Evolutionary conservation across 2,113 vertebrate genomes (phyloP), one percentile per base, ranked within the genome.

Genomic region (Labeo rohita): DNA sequence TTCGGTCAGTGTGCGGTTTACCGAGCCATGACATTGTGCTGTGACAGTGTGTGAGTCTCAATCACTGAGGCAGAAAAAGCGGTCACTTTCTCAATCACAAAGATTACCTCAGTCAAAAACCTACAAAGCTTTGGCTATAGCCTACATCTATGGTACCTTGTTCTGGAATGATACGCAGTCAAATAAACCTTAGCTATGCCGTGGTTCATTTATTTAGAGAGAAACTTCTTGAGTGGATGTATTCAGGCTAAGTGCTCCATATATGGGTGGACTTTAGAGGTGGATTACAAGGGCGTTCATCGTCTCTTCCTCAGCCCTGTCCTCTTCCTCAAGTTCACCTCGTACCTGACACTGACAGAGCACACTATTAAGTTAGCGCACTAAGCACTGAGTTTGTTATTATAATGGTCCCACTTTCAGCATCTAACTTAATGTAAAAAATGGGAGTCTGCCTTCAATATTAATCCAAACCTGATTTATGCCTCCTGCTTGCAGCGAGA

Each of bases 391-490:
- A 89, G 87, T 90, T 86, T 82, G 83, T 86, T 86, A 89, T 87
- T 76, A 86, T 73, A 88, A 85, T 80, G 65, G 84, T 45, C 65
- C 76, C 80, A 85, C 84, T 94, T 91, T 93, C 93, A 93, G 92
- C 92, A 92, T 93, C 90, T 92, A 91, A 89, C 87, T 89, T 92
- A 95, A 95, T 93, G 90, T 93, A 94, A 80, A 90, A 80, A 92
- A 92, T 92, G 89, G 90, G 90, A 92, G 93, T 88, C 91, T 93
- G 92, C 93, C 94, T 95, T 93, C 91, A 91, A 92, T 90, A 94
- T 92, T 93, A 93, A 93, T 91, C 92, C 89, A 84, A 89, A 88
- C 94, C 94, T 93, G 94, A 97, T 96, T 96, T 96, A 97, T 95
- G 94, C 85, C 76, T 92, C 92, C 91, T 93, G 94, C 89, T 89